phyloP scores from a whole-genome alignment of 2,888 invertebrate genomes.

The Alcis repandata region DNA sequence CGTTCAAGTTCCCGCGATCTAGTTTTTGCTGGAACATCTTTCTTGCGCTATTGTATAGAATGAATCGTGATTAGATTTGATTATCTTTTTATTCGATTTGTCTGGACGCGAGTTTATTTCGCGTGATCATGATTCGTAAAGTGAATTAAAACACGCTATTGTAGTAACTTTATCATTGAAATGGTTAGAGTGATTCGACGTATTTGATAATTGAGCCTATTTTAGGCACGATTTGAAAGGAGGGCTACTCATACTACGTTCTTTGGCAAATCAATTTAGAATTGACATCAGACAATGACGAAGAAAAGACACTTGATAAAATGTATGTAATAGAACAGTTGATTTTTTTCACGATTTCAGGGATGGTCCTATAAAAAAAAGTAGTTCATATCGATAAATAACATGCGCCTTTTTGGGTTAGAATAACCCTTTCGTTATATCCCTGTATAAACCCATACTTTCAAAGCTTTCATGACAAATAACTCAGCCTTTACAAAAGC shows the following conservation, averaged over 20 bases:
- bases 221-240: slow-evolving; percentile 20
- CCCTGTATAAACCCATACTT: too few species aligned
- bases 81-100: slow-evolving; percentile 54
- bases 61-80: slow-evolving; percentile 52
- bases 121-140: slow-evolving; percentile 49
- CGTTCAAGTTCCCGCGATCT: slow-evolving; percentile 39
- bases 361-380: too few species aligned
- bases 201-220: slow-evolving; percentile 26
- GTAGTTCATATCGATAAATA: too few species aligned
- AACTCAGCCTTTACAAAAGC: neutral
- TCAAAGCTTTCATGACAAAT: slow-evolving; percentile 22
- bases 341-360: too few species aligned
- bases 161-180: too few species aligned
- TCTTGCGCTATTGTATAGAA: slow-evolving; percentile 55
- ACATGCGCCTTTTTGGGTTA: too few species aligned
- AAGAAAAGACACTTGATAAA: too few species aligned
- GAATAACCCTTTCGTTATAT: too few species aligned
- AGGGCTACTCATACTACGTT: neutral
- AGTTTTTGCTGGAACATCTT: slow-evolving; percentile 45
- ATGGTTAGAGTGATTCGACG: slow-evolving; percentile 28
- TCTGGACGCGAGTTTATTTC: slow-evolving; percentile 51
- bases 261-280: too few species aligned
- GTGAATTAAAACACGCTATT: slow-evolving; percentile 37
- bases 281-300: too few species aligned
- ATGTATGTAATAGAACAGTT: too few species aligned